Evolutionary conservation across 2,113 vertebrate genomes (phyloP).

Genomic region (Campylomormyrus numenius): DNA sequence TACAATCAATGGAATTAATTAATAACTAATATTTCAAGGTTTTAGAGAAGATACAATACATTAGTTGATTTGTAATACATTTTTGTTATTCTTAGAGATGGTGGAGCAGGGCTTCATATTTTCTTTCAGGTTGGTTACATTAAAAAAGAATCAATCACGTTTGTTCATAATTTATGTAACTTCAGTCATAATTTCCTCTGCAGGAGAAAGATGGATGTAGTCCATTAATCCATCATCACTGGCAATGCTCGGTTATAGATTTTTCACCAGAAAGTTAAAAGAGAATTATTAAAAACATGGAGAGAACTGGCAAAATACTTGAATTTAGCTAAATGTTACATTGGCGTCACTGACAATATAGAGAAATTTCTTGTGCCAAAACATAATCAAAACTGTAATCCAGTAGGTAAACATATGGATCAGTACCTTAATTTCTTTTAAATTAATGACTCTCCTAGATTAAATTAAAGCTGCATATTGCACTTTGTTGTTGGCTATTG

Average conservation of each 20-base stretch:
- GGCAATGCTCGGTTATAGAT: background rate
- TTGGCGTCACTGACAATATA: background rate
- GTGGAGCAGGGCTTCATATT: background rate
- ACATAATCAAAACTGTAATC: background rate
- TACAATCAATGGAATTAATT: background rate
- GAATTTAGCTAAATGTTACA: background rate
- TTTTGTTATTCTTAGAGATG: background rate
- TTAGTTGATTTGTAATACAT: background rate
- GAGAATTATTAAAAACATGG: background rate
- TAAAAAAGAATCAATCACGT: background rate
- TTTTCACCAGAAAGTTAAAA: background rate
- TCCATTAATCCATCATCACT: background rate
- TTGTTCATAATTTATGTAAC: slow-evolving; percentile 7
- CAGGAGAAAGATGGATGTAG: background rate
- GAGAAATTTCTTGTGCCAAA: background rate
- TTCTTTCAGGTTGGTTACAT: slow-evolving; percentile 7
- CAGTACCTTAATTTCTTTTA: background rate
- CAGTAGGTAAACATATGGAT: background rate
- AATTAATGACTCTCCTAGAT: background rate
- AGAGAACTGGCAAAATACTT: background rate
- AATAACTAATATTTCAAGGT: background rate
- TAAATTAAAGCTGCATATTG: background rate
- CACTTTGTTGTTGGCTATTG: background rate
- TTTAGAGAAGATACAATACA: background rate
- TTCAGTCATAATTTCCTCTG: slow-evolving; percentile 4